A percentile compares a stretch with the other conserved stretches of the same genome.
Evolutionary conservation across 1,140 invertebrate genomes (phyloP).

Genomic region (Lasaia peninsularis): DNA sequence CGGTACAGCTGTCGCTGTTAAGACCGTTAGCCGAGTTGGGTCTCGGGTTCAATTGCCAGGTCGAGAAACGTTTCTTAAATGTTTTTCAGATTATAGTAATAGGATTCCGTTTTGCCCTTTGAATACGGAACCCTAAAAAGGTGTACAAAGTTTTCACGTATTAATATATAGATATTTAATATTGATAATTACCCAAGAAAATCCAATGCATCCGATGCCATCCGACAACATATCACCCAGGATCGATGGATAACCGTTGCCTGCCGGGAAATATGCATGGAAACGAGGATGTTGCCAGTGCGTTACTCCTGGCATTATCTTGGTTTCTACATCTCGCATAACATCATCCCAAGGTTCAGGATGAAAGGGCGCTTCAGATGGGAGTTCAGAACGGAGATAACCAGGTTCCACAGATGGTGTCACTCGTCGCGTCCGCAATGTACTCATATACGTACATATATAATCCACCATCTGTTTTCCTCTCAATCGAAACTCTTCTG

Average conservation of each 20-base stretch:
- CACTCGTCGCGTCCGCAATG: conserved; percentile 88
- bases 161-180: too few relatives aligned
- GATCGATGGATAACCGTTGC: conserved; percentile 98
- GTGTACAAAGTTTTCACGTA: too few relatives aligned
- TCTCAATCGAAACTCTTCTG: conserved; percentile 90
- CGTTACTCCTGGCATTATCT: conserved; percentile 99
- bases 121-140: too few relatives aligned
- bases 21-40: too few relatives aligned
- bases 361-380: conserved; percentile 89
- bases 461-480: conserved; percentile 99
- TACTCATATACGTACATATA: conserved; percentile 96
- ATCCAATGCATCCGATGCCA: conserved; percentile 97
- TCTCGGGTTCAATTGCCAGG: too few relatives aligned
- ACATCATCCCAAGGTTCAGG: conserved; percentile 95
- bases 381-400: conserved; percentile 91
- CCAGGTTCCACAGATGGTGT: conserved; percentile 95
- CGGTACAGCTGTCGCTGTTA: too few relatives aligned
- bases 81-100: too few relatives aligned
- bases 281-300: conserved; percentile 99
- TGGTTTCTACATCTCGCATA: conserved; percentile 95
- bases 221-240: conserved; percentile 98
- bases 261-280: conserved; percentile 99
- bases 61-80: too few relatives aligned
- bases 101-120: too few relatives aligned
- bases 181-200: conserved; percentile 98